Evolutionary conservation across 2,888 invertebrate genomes (phyloP).

Genomic region (Cremastinae sp.): DNA sequence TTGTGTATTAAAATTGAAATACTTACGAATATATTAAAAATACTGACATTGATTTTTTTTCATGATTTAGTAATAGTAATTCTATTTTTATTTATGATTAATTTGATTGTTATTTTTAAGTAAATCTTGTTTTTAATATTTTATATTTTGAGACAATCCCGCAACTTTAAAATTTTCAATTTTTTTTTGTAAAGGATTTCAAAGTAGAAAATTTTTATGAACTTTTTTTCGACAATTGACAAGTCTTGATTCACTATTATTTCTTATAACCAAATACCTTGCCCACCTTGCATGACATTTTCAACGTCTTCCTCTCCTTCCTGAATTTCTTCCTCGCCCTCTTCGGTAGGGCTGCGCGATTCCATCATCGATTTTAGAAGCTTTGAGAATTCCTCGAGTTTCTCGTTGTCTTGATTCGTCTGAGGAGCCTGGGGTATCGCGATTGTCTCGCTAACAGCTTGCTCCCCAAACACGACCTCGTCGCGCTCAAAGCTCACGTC

Average conservation of each 20-base stretch:
- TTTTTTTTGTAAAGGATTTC: too few relatives aligned
- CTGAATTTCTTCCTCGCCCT: conserved; percentile 68
- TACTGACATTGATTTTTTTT: too few relatives aligned
- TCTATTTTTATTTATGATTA: too few relatives aligned
- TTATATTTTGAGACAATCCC: too few relatives aligned
- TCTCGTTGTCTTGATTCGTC: conserved; percentile 70
- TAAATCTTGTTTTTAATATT: too few relatives aligned
- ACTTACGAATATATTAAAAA: too few relatives aligned
- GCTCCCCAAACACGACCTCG: conserved; percentile 47
- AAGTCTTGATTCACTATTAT: conserved; percentile 16
- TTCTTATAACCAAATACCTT: conserved; percentile 10
- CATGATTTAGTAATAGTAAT: too few relatives aligned
- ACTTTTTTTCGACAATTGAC: too few relatives aligned
- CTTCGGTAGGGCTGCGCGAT: conserved; percentile 69
- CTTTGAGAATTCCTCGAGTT: conserved; percentile 76
- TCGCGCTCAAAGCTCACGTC: conserved; percentile 60
- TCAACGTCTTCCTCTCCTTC: conserved; percentile 61
- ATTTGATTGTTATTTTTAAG: too few relatives aligned
- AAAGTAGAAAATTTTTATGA: too few relatives aligned
- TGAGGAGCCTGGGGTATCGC: conserved; percentile 48
- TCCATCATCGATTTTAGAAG: conserved; percentile 76
- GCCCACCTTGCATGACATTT: conserved; percentile 63
- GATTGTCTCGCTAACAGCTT: conserved; percentile 51
- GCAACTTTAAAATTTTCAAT: too few relatives aligned
- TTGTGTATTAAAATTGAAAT: too few relatives aligned